Evolutionary conservation across 2,888 invertebrate genomes (phyloP).

Genomic region (Calephelis perditalis): DNA sequence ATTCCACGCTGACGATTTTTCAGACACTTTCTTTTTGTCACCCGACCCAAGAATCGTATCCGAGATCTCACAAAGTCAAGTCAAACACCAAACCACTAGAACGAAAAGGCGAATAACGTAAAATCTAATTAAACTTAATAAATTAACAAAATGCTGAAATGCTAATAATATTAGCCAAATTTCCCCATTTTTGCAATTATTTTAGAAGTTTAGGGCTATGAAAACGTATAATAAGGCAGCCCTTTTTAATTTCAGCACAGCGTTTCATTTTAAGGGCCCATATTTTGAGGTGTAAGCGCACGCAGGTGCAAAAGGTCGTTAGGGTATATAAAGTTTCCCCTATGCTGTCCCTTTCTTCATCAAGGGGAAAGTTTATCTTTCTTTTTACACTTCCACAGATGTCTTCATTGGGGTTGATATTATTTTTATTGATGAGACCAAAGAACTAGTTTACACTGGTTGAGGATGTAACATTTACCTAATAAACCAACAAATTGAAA

Average conservation of each 20-base stretch:
- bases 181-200: background rate
- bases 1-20: no score
- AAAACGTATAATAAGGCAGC: slow-evolving; percentile 22
- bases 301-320: slow-evolving; percentile 66
- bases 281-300: slow-evolving; percentile 49
- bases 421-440: slow-evolving; percentile 33
- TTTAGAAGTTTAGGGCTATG: slow-evolving; percentile 15
- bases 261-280: slow-evolving; percentile 43
- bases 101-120: no score
- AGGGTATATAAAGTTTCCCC: slow-evolving; percentile 58
- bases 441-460: no score
- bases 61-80: background rate
- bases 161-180: background rate
- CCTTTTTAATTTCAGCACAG: slow-evolving; percentile 38
- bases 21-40: no score
- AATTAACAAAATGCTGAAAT: background rate
- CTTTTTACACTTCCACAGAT: slow-evolving; percentile 39
- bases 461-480: no score
- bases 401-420: slow-evolving; percentile 4
- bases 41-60: background rate
- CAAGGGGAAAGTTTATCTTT: slow-evolving; percentile 30
- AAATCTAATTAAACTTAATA: background rate
- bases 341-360: slow-evolving; percentile 31
- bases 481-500: no score
- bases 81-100: no score